Evolutionary conservation across 2,888 invertebrate genomes (phyloP), one percentile per base, ranked within the genome.

Genomic region (Aricia artaxerxes): DNA sequence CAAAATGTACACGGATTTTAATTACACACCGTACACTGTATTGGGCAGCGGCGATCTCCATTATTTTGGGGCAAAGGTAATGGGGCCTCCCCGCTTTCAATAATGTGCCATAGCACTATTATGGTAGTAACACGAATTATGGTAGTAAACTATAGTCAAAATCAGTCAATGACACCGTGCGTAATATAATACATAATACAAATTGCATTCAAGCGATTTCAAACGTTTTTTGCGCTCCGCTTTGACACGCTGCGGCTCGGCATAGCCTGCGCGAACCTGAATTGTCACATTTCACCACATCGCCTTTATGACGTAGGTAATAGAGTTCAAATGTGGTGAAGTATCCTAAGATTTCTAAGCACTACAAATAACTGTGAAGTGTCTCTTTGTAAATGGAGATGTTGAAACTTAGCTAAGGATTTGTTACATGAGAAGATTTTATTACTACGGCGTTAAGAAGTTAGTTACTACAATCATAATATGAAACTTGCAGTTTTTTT

Each of bases 381-480:
- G n/a, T 16, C 73, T 73, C 44, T 73, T 73, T 73, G 40, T 73
- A 73, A 44, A 40, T 73, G 73, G 69, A 69, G 69, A 35, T 69
- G 69, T 69, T 69, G 38, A 38, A 35, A 16, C 13, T 69, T 69
- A 69, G 24, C 11, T 24, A 31, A 31, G 64, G 64, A 64, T 64
- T 64, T 24, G 61, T 61, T 24, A 61, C n/a, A 31, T 31, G 24
- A 31, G 24, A 31, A 64, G 16, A 61, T n/a, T 61, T 61, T 61
- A 61, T 61, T 61, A 6, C 16, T 57, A 13, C 4, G 24, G 24
- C 61, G 7, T 61, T 61, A 7, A 61, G 24, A 16, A 61, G 61
- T 2, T 53, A 44, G 44, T 44, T 44, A 44, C 44, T 24, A n/a
- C n/a, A n/a, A n/a, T n/a, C n/a, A n/a, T n/a, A n/a, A n/a, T n/a